Evolutionary conservation across 2,113 vertebrate species (phyloP).

Genomic region (Oenanthe oenanthe): DNA sequence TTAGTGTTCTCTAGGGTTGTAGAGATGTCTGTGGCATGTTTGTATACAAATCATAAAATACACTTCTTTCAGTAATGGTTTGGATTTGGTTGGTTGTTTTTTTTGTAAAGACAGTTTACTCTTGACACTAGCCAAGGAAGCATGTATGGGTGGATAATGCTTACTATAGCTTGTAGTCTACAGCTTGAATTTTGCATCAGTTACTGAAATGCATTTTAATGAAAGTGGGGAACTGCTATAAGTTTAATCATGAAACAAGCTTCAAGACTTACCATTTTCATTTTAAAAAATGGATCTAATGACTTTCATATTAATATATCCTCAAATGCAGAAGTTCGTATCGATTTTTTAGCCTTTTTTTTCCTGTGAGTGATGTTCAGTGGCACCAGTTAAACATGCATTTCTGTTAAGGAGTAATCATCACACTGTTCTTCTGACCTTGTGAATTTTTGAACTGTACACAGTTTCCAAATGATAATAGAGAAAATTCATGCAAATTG

Average conservation of each 20-base stretch:
- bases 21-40: conserved; percentile 62
- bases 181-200: conserved; percentile 44
- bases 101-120: background rate
- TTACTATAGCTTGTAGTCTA: conserved; percentile 15
- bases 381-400: conserved; percentile 43
- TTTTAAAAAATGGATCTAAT: background rate
- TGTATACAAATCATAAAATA: conserved; percentile 44
- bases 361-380: conserved; percentile 25
- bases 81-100: background rate
- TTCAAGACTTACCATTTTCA: conserved; percentile 47
- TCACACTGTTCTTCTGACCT: background rate
- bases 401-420: conserved; percentile 8
- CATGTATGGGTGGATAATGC: conserved; percentile 21
- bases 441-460: background rate
- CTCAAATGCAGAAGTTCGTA: conserved; percentile 54
- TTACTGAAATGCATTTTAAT: conserved; percentile 63
- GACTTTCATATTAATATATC: conserved; percentile 51
- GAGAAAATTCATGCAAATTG: background rate
- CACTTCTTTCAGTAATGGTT: conserved; percentile 29
- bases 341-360: background rate
- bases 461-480: background rate
- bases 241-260: conserved; percentile 27
- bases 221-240: conserved; percentile 13
- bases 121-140: conserved; percentile 31
- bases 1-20: conserved; percentile 53